phyloP scores from a whole-genome alignment of 2,113 vertebrate species.

The Tricholaema leucomelas region DNA sequence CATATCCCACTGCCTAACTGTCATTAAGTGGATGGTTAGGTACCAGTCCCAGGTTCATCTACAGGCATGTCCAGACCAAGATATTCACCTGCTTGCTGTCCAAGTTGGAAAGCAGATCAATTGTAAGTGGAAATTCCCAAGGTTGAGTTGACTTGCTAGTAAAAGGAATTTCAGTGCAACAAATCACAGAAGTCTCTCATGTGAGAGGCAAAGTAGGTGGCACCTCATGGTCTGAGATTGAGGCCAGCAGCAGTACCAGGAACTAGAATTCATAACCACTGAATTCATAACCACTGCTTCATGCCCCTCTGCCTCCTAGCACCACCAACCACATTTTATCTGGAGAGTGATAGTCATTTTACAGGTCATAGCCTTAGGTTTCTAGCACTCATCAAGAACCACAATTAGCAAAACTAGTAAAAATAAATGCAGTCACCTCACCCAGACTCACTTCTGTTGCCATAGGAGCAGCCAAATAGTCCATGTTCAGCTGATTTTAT shows the following conservation, averaged over 20 bases:
- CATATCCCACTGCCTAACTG: not conserved
- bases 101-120: not conserved
- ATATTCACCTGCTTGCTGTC: constrained; percentile 31
- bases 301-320: not conserved
- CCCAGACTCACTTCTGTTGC: not conserved
- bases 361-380: constrained; percentile 4
- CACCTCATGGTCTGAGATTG: not conserved
- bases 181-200: not conserved
- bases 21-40: not conserved
- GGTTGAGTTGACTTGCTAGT: not conserved
- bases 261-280: too few relatives aligned
- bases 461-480: constrained; percentile 19
- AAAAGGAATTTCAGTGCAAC: not conserved
- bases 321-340: not conserved
- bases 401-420: not conserved
- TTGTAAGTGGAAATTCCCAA: not conserved
- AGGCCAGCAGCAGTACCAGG: not conserved
- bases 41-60: not conserved
- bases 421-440: constrained; percentile 15
- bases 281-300: not conserved
- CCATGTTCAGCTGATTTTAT: constrained; percentile 40
- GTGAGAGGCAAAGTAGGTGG: not conserved
- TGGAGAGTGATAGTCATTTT: not conserved
- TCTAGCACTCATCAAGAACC: not conserved
- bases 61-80: constrained; percentile 12